Evolutionary conservation across 2,888 invertebrate species (phyloP), one percentile per base, ranked within the genome.

Genomic region (Aleiodes leptofemur): DNA sequence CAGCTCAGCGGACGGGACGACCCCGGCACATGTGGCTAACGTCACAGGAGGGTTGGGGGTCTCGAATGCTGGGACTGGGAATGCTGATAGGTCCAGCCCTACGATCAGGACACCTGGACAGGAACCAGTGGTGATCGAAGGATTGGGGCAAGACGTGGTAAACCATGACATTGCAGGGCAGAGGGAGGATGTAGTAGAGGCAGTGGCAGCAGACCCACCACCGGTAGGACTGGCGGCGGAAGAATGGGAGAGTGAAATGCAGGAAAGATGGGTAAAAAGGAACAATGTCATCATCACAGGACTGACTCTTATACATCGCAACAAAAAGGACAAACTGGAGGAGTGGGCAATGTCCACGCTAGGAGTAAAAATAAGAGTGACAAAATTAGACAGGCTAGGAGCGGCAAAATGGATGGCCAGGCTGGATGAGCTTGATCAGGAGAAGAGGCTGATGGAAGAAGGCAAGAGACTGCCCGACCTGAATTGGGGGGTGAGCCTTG

Each of bases 281-380:
- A 55, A 55, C 8, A 55, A 55, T 11, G 13, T 51, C 16, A 55
- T n/a, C 2, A 55, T 55, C 4, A 16, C 3, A 16, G 14, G 55
- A 8, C 23, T 55, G 55, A 55, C 55, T 3, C 55, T 55, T 13
- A 3, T 55, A 14, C 3, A 14, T 3, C 8, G 55, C 3, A 6
- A 11, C 6, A 55, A 55, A 55, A 55, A 55, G 14, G 55, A 55
- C n/a, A 14, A 55, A 14, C 16, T 55, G 55, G 55, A 55, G 14
- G 16, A 55, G 6, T 55, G 16, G 55, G 14, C 14, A 14, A 4
- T 7, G 13, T 13, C 6, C n/a, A 14, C 14, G 14, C n/a, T 55
- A 23, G 23, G 7, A 1, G 8, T 55, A 1, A 55, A 55, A 16
- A 16, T 55, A 3, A 14, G 55, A 14, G 4, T 55, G 14, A 7